Percentiles rank a stretch among this genome's conserved stretches.
These are phyloP conservation scores for Pangasius krempfi DNA, from an alignment of 2,797 vertebrate genomes.

Conservation along the genomic window DNA sequence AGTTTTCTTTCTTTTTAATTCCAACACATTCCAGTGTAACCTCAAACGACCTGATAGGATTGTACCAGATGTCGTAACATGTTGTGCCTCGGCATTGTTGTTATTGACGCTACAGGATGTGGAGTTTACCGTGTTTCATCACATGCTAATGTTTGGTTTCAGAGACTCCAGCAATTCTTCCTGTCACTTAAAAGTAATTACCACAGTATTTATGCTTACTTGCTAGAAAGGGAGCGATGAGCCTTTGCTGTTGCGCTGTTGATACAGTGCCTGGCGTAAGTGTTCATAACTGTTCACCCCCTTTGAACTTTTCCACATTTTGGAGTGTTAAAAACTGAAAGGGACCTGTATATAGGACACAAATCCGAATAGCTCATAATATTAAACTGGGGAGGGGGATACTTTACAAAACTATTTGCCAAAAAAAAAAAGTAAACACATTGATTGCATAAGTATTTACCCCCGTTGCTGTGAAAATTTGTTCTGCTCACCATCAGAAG, in stretches of 20 bases:
- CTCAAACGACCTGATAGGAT: neutral
- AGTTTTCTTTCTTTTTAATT: neutral
- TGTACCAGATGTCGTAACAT: neutral
- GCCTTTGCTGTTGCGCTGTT: neutral
- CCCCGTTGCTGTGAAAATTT: neutral
- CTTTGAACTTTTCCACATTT: neutral
- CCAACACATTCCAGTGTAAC: neutral
- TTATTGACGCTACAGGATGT: conserved; percentile 7
- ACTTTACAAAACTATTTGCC: neutral
- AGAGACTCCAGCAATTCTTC: conserved; percentile 27
- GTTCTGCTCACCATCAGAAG: neutral
- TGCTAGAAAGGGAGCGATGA: neutral
- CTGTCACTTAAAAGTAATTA: conserved; percentile 48
- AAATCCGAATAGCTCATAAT: neutral
- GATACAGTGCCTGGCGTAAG: neutral
- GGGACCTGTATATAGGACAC: neutral
- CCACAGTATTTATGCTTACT: conserved; percentile 28
- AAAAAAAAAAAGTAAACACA: too few relatives aligned
- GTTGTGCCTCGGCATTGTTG: conserved; percentile 13
- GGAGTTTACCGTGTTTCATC: conserved; percentile 25
- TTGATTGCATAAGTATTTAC: neutral
- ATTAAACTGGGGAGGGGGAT: neutral
- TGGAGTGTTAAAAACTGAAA: neutral
- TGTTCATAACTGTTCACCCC: neutral
- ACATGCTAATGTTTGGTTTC: conserved; percentile 36